Evolutionary conservation across 2,797 vertebrate species (phyloP).

Genomic region (Chaetodon trifasciatus): DNA sequence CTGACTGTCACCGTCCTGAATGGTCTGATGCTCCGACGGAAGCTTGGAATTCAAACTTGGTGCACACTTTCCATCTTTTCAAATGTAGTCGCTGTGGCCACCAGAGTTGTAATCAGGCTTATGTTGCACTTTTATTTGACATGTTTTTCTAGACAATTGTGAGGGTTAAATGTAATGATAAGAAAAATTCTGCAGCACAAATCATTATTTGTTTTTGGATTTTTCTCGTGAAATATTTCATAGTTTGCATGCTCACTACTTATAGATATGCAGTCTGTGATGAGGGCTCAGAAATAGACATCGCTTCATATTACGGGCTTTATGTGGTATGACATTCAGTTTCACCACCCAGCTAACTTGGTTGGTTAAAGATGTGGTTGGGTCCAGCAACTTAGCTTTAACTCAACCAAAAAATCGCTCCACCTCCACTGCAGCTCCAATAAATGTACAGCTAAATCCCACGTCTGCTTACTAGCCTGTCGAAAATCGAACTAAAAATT

Average conservation of each 20-base stretch:
- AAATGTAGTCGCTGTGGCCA: background rate
- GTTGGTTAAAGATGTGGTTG: background rate
- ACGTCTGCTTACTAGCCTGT: background rate
- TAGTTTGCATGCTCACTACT: background rate
- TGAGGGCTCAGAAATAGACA: background rate
- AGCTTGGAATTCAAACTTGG: background rate
- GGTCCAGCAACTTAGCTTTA: background rate
- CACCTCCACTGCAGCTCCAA: background rate
- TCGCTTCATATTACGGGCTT: background rate
- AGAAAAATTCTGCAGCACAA: background rate
- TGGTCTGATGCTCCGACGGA: background rate
- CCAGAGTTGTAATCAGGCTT: background rate
- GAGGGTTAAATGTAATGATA: no score
- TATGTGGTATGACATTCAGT: background rate
- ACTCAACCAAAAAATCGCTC: background rate
- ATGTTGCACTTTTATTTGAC: background rate
- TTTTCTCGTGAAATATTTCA: background rate
- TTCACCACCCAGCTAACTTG: background rate
- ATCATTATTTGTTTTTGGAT: background rate
- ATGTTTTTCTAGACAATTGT: background rate
- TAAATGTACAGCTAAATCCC: background rate
- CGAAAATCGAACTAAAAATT: background rate
- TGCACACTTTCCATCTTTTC: background rate
- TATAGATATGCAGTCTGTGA: background rate
- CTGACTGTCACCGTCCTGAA: background rate